Evolutionary conservation across 2,888 invertebrate species (phyloP), one percentile per base, ranked within the genome.

Genomic region (Sussaba pulchella): DNA sequence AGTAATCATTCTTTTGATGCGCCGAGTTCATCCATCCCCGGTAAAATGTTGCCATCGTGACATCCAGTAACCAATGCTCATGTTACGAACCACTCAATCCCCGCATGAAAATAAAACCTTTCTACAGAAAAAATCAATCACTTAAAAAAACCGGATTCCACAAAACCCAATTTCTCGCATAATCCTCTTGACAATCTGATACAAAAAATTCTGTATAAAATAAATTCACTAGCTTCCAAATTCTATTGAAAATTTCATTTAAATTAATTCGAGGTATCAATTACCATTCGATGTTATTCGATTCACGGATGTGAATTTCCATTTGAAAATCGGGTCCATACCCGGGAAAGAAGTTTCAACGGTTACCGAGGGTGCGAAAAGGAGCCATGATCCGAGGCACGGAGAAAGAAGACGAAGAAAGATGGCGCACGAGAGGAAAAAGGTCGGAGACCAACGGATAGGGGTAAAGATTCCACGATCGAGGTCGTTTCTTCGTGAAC

Each of bases 401-500:
- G 63, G 43, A 45, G 64, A 8, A 47, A n/a, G 12, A n/a, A 10
- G n/a, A 26, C 41, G 21, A 12, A 50, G 57, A 63, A 59, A 76
- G 21, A 61, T n/a, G 63, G 57, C n/a, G n/a, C n/a, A 59, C 4
- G 24, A 36, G 50, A 24, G 19, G 52, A 17, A 21, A 36, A n/a
- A 50, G 64, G 57, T 57, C 14, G 64, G 70, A 47, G 61, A 54
- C 66, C 66, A 59, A 71, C 70, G 74, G n/a, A 81, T 78, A 74
- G 64, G 69, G 69, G 69, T 74, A 69, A 69, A 78, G 73, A 74
- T 63, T 74, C 77, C 61, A 71, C 78, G 78, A 54, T 45, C 71
- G 57, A 43, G 66, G 64, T 74, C 78, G 78, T 81, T 81, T 69
- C 73, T 78, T 50, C 59, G 73, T 74, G 70, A 78, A 78, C 70